phyloP scores from a whole-genome alignment of 1,140 invertebrate species.

The Drosophila ananassae region DNA sequence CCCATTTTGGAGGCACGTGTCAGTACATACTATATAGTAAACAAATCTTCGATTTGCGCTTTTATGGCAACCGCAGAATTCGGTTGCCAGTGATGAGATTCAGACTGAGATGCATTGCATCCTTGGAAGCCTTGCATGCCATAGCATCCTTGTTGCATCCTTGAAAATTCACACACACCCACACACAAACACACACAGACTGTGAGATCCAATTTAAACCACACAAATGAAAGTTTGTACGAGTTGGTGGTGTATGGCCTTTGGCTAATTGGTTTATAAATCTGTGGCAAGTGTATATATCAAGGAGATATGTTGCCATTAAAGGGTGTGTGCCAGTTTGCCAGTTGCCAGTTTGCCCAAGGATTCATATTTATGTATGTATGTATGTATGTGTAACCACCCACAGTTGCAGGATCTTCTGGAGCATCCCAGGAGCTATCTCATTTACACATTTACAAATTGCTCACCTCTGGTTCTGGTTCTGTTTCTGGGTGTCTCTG shows the following conservation, averaged over 20 bases:
- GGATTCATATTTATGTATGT: background rate
- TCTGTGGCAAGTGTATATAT: conserved; percentile 34
- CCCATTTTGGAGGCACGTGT: conserved; percentile 5
- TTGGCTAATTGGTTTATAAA: conserved; percentile 50
- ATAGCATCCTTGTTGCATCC: background rate
- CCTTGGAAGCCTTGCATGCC: background rate
- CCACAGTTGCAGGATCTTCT: background rate
- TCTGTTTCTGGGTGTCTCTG: conserved; percentile 22
- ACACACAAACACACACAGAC: background rate
- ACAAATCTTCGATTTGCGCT: conserved; percentile 25
- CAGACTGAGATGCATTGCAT: background rate
- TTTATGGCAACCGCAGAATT: conserved; percentile 29
- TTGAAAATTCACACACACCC: background rate
- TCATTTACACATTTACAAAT: conserved; percentile 71
- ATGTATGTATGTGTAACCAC: background rate
- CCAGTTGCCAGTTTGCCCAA: background rate
- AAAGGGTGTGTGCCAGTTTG: conserved; percentile 8
- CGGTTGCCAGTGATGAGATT: conserved; percentile 8
- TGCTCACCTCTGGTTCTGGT: conserved; percentile 30
- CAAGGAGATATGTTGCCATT: conserved; percentile 23
- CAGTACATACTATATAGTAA: background rate
- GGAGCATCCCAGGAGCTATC: conserved; percentile 4
- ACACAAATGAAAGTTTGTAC: conserved; percentile 38
- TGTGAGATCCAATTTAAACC: conserved; percentile 38
- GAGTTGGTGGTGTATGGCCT: conserved; percentile 15